phyloP scores from a whole-genome alignment of 2,113 vertebrate genomes.

The Hippocampus mohnikei region DNA sequence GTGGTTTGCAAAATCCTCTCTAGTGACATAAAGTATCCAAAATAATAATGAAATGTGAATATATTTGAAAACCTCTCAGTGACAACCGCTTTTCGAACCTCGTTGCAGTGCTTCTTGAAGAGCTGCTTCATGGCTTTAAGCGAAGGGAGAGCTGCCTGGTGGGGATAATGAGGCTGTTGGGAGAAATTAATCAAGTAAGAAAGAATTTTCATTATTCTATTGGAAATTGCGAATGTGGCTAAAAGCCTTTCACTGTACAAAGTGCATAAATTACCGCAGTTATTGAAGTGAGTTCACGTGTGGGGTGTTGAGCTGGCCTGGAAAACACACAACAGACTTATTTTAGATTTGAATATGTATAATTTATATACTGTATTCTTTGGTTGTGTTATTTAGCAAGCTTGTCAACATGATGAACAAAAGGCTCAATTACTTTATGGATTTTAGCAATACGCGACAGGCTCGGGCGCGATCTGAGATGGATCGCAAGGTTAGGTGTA shows the following conservation, averaged over 20 bases:
- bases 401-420: too few species aligned
- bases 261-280: slow-evolving; percentile 37
- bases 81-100: slow-evolving; percentile 43
- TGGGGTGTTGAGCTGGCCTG: slow-evolving; percentile 47
- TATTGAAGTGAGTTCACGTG: neutral
- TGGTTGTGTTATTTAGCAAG: too few species aligned
- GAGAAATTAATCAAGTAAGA: neutral
- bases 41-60: neutral
- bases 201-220: neutral
- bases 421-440: too few species aligned
- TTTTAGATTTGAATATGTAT: too few species aligned
- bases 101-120: slow-evolving; percentile 63
- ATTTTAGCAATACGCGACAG: too few species aligned
- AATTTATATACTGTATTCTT: too few species aligned
- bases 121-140: slow-evolving; percentile 22
- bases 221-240: neutral
- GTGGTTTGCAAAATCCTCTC: slow-evolving; percentile 54
- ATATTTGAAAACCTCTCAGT: too few species aligned
- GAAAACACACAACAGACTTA: slow-evolving; percentile 9
- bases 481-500: too few species aligned
- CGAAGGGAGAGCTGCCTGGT: slow-evolving; percentile 57
- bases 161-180: slow-evolving; percentile 40
- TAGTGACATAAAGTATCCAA: slow-evolving; percentile 12
- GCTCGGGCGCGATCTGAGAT: too few species aligned
- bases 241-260: neutral